Conservation (phyloP, 2,113 vertebrate genomes). For the Sinocyclocheilus maitianheensis region DNA sequence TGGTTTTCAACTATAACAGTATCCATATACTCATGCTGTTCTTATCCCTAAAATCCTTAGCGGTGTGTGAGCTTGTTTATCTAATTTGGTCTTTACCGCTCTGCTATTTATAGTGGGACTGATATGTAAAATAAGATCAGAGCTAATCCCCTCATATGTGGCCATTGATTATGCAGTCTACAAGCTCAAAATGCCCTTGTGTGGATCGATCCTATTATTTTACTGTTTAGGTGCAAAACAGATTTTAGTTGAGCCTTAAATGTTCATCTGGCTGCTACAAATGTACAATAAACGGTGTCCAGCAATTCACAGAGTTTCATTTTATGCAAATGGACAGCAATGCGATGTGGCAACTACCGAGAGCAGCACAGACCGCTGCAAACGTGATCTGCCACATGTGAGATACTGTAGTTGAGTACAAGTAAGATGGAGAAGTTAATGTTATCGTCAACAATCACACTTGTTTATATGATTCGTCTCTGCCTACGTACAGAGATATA, state of each 20-base stretch:
- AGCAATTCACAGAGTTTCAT: background rate
- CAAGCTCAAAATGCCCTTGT: background rate
- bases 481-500: background rate
- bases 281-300: too few relatives aligned
- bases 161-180: background rate
- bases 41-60: slow-evolving; percentile 6
- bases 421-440: background rate
- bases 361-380: background rate
- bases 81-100: background rate
- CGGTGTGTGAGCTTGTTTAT: background rate
- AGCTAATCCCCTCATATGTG: background rate
- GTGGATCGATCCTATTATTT: background rate
- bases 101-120: slow-evolving; percentile 12
- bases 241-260: background rate
- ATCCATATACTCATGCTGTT: background rate
- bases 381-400: background rate
- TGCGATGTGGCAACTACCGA: background rate
- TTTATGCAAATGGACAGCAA: background rate
- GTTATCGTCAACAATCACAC: background rate
- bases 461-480: background rate
- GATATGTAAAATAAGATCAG: slow-evolving; percentile 17
- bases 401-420: background rate
- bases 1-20: background rate
- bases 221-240: background rate
- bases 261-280: background rate